These are phyloP conservation scores for Aporrectodea caliginosa DNA, from an alignment of 1,140 invertebrate species.

Conservation along the genomic window DNA sequence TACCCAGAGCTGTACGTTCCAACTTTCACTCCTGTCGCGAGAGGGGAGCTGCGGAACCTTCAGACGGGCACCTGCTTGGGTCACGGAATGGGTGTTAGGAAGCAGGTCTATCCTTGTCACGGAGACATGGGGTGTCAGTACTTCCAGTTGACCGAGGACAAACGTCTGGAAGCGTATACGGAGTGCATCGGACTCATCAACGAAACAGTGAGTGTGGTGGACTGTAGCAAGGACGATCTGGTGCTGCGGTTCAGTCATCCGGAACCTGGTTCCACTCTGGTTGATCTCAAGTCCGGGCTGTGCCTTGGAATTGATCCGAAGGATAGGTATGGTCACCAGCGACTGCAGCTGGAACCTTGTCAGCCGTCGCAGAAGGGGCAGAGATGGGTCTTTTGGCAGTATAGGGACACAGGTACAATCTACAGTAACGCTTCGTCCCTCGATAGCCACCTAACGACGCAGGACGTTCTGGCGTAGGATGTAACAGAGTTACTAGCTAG, in stretches of 20 bases:
- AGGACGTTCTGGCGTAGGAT: no score
- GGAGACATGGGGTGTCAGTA: not conserved
- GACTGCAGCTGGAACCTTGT: not conserved
- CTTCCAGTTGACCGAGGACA: not conserved
- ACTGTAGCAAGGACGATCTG: not conserved
- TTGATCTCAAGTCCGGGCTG: not conserved
- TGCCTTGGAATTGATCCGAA: not conserved
- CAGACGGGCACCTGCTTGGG: not conserved
- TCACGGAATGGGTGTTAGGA: not conserved
- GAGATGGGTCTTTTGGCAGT: not conserved
- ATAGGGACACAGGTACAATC: no score
- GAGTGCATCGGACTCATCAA: not conserved
- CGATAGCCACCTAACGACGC: no score
- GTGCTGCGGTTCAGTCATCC: not conserved
- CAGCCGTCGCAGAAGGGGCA: not conserved
- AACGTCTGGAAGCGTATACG: not conserved
- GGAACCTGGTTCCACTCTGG: not conserved
- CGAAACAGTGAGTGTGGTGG: not conserved
- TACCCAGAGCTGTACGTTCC: slow-evolving; percentile 77
- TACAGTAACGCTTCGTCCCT: no score
- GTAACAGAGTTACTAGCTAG: no score
- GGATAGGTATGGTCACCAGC: not conserved
- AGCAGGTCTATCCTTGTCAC: not conserved
- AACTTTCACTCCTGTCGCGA: not conserved
- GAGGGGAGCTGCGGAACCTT: not conserved